Evolutionary conservation across 1,140 invertebrate genomes (phyloP), one percentile per base, ranked within the genome.

Genomic region (Drosophila nigrodunni): DNA sequence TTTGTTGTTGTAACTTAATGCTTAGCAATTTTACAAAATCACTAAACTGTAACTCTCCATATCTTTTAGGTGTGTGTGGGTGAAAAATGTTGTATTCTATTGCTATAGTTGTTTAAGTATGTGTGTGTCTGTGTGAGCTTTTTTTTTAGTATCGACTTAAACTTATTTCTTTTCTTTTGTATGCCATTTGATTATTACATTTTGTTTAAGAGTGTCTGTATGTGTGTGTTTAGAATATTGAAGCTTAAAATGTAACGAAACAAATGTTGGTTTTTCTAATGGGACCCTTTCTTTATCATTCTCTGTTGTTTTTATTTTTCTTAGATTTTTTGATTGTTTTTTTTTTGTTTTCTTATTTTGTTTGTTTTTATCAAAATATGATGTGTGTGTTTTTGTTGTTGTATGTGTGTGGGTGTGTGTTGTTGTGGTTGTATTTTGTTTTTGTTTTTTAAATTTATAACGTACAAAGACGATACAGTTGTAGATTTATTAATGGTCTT

Each of bases 371-470:
- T 90, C 80, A 90, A 90, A 90, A 90, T 88, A 90, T 83, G 88
- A 91, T 88, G 82, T 90, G 82, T 90, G 77, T 86, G 62, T 77
- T 52, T n/a, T 71, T 71, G 60, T 76, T 76, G 64, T 47, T 72
- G 67, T 72, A 66, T 65, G 15, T 68, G n/a, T n/a, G 65, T 74
- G 15, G 41, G 55, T 62, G 37, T 76, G 65, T 78, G 37, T 82
- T 34, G 71, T 41, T 76, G 69, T 74, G 52, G 44, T 35, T 73
- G 66, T 74, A 30, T 59, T 46, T 55, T 35, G 74, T 59, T 78
- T 76, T 77, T 85, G 74, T 59, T 77, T 74, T 79, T 89, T 90
- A 55, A 86, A 81, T 85, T 85, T 90, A 88, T 78, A 90, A 88
- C 81, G 82, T 78, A 78, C 74, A 85, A 80, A 75, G 78, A 88